These are phyloP conservation scores for Megalopta genalis DNA, from an alignment of 1,140 invertebrate genomes.

Conservation along the genomic window DNA sequence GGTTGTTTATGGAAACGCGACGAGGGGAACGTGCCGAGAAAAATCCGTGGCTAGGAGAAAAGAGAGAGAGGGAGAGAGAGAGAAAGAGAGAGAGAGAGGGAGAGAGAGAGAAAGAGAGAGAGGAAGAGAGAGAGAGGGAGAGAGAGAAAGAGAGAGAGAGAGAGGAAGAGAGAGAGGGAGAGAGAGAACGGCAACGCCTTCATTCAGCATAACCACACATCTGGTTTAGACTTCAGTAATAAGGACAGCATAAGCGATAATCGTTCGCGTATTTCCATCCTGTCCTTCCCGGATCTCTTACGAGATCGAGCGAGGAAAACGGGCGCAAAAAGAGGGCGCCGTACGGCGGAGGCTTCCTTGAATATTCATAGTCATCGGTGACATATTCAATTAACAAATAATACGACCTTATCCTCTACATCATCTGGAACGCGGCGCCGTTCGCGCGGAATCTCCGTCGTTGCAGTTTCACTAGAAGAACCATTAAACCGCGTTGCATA, in stretches of 20 bases:
- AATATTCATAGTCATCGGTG: constrained; percentile 16
- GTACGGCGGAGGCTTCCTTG: background rate
- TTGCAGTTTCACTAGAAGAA: background rate
- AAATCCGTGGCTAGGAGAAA: background rate
- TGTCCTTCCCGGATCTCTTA: background rate
- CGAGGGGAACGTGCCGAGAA: constrained; percentile 41
- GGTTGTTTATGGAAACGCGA: constrained; percentile 47
- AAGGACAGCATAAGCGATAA: constrained; percentile 39
- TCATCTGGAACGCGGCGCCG: background rate
- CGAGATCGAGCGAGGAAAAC: background rate
- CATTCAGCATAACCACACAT: constrained; percentile 3
- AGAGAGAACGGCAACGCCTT: constrained; percentile 8
- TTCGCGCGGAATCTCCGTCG: background rate
- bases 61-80: background rate
- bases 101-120: background rate
- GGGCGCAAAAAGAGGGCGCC: background rate
- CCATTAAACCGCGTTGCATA: constrained; percentile 1
- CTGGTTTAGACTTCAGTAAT: constrained; percentile 36
- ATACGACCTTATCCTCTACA: background rate
- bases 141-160: background rate
- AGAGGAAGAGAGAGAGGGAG: too few species aligned
- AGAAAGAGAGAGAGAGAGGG: background rate
- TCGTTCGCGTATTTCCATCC: constrained; percentile 4
- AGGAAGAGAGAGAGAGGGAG: background rate
- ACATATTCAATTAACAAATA: constrained; percentile 19